Base-by-base conservation (phyloP, 2,797 vertebrate species). In the Chelon labrosus region DNA sequence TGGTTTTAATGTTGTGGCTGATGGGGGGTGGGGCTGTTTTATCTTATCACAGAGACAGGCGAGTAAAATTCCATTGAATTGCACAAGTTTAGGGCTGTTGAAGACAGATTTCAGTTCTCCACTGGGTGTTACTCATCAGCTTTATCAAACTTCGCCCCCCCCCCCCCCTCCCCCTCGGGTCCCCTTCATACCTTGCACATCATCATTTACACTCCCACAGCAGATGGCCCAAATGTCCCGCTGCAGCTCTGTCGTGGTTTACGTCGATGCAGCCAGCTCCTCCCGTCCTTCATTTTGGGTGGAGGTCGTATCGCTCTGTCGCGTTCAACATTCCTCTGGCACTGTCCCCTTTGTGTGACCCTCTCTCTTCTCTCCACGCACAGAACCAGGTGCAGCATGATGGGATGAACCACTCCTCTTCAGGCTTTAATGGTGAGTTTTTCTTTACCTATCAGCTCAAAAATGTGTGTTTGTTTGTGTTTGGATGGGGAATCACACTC, bases 381-480 rank as follows among this genome's bases (percentile, higher is more conserved):
- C 73, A 89, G 73, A 80, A 58, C 64, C 69, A 77, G 65, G 65
- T 25, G 27, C 79, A 79, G 69, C 55, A 20, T 9, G 79, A 83
- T 31, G 65, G 71, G 67, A 46, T 57, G 61, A 82, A 65, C 60
- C 76, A 75, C 63, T 60, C 52, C 37, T 77, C 86, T 59, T 42
- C 79, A 6, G 70, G 57, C 73, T 77, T 86, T 38, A 80, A 74
- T 70, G 51, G 93, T 93, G 63, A 92, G 92, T 90, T 79, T 38
- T 10, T 17, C 55, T 76, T 65, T 38, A 38, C 38, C 17, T 3
- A 58, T 49, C 0, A 20, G 42, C 58, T 73, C 13, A 53, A 27
- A 20, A 57, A 27, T 59, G 42, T 49, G 39, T 20, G 5, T 16
- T 25, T 52, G 38, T 41, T 12, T 31, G 1, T 58, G 55, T 66